phyloP scores from a whole-genome alignment of 2,113 vertebrate species.

The Thomomys bottae region DNA sequence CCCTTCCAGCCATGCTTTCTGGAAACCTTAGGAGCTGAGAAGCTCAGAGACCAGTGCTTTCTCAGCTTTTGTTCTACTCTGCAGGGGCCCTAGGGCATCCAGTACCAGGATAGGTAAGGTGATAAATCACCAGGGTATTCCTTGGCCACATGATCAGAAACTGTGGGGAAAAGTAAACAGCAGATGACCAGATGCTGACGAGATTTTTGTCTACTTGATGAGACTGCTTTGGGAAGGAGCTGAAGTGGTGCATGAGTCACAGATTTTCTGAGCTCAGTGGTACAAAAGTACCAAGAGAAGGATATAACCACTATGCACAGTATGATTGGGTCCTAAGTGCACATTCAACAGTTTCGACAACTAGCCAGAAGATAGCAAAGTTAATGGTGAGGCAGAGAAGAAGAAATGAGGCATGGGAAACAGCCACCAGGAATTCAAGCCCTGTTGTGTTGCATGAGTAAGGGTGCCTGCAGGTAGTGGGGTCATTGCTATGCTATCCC shows the following conservation, averaged over 20 bases:
- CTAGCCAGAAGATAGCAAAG: neutral
- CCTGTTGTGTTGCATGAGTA: no score
- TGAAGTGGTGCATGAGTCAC: neutral
- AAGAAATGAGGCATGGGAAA: no score
- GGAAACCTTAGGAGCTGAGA: neutral
- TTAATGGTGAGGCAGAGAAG: no score
- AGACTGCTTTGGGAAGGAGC: neutral
- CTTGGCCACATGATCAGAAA: neutral
- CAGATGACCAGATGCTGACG: neutral
- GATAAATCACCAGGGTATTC: neutral
- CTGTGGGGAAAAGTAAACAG: neutral
- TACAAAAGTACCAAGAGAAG: neutral
- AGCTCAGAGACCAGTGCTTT: neutral
- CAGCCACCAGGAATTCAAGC: no score
- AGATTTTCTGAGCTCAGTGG: neutral
- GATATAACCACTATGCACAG: no score
- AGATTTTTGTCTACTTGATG: neutral
- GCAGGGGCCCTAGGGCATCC: neutral
- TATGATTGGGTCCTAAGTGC: neutral
- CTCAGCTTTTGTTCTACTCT: neutral
- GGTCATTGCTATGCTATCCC: no score
- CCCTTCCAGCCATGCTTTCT: no score
- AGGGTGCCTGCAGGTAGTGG: no score
- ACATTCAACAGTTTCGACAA: constrained; percentile 10
- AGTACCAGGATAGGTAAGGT: neutral